These are phyloP conservation scores for Sakesphorus luctuosus DNA, from an alignment of 2,113 vertebrate species.

Conservation along the genomic window DNA sequence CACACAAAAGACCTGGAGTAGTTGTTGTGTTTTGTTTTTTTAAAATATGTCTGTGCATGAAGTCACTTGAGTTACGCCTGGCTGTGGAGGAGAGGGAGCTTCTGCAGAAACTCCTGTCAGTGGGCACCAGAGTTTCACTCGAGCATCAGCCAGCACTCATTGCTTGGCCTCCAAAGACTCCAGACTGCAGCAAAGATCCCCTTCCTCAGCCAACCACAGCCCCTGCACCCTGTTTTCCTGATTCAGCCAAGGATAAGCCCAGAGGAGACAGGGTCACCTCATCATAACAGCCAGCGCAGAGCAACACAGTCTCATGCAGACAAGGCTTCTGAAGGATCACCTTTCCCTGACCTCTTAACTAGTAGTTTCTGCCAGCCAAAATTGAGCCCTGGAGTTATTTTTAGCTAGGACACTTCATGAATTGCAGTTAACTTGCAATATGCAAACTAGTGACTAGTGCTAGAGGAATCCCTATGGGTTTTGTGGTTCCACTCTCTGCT, in stretches of 20 bases:
- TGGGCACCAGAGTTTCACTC: neutral
- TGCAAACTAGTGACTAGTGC: slow-evolving; percentile 62
- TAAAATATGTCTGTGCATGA: neutral
- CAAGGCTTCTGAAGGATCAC: slow-evolving; percentile 19
- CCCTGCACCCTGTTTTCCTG: neutral
- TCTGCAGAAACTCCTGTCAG: rapidly evolving
- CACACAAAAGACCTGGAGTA: neutral
- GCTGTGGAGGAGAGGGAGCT: neutral
- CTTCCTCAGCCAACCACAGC: neutral
- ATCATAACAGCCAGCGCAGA: neutral
- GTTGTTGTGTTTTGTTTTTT: neutral
- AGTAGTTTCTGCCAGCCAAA: slow-evolving; percentile 44
- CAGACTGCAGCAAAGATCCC: neutral
- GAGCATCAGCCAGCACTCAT: neutral
- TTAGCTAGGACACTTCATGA: slow-evolving; percentile 49
- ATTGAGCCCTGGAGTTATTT: slow-evolving; percentile 39
- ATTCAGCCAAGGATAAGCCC: neutral
- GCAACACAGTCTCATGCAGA: neutral
- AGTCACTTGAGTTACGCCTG: neutral
- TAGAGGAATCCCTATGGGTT: slow-evolving; percentile 53
- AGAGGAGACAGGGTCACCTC: neutral
- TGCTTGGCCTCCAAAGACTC: neutral
- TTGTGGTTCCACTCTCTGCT: slow-evolving; percentile 23
- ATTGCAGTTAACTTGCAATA: slow-evolving; percentile 60
- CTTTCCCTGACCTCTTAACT: slow-evolving; percentile 51